Evolutionary conservation across 2,797 vertebrate genomes (phyloP).

Genomic region (Vespertilio murinus): DNA sequence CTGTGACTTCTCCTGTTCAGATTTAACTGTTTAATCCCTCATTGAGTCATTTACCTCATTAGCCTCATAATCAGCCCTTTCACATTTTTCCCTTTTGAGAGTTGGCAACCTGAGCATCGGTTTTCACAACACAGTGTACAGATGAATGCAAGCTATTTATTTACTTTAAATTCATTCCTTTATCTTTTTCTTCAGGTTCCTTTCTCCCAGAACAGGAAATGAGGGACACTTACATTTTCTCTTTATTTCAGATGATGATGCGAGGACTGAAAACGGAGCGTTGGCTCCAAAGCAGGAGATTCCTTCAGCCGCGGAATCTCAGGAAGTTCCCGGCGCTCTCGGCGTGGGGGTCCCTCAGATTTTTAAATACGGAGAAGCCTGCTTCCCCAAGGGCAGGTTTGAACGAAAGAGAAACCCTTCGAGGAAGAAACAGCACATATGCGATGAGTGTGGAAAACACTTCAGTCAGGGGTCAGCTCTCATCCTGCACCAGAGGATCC

Average conservation of each 20-base stretch:
- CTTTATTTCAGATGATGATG: conserved; percentile 76
- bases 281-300: conserved; percentile 73
- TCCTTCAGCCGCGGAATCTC: conserved; percentile 63
- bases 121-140: not conserved
- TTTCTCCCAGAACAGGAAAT: not conserved
- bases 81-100: not conserved
- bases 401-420: conserved; percentile 80
- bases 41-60: not conserved
- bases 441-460: conserved; percentile 80
- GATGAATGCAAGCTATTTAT: not conserved
- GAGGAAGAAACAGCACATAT: conserved; percentile 81
- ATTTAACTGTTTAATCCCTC: not conserved
- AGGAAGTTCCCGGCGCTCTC: conserved; percentile 68
- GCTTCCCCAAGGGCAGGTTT: conserved; percentile 76
- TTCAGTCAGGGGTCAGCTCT: conserved; percentile 82
- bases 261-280: conserved; percentile 71
- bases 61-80: not conserved
- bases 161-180: not conserved
- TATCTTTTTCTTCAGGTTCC: not conserved
- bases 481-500: conserved; percentile 80
- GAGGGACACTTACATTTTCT: conserved; percentile 59
- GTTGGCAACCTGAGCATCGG: not conserved
- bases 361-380: conserved; percentile 79
- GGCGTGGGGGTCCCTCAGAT: conserved; percentile 76
- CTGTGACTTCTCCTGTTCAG: not conserved